These are phyloP conservation scores for Engraulis encrasicolus DNA, from an alignment of 2,113 vertebrate genomes.

Conservation along the genomic window DNA sequence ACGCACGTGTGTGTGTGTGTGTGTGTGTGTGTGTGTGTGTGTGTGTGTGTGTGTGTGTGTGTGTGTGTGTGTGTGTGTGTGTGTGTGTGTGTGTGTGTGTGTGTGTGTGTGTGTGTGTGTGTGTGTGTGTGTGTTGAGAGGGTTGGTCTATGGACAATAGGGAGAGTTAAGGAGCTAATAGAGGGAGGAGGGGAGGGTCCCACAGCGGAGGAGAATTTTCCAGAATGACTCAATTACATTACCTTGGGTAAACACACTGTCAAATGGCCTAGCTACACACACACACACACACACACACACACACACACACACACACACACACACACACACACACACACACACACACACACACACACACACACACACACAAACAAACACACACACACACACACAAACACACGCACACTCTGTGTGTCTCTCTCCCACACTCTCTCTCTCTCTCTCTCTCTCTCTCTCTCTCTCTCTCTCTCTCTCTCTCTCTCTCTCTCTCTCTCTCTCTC, in stretches of 20 bases:
- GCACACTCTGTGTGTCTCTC: no score
- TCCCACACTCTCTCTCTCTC: no score
- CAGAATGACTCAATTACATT: slow-evolving; percentile 78
- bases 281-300: background rate
- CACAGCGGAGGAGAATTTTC: slow-evolving; percentile 57
- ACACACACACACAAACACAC: slow-evolving; percentile 1
- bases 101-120: slow-evolving; percentile 4
- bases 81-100: slow-evolving; percentile 6
- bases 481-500: no score
- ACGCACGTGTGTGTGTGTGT: no score
- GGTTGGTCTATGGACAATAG: no score
- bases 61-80: background rate
- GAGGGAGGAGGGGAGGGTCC: background rate
- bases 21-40: no score
- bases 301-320: slow-evolving; percentile 3
- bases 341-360: background rate
- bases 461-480: no score
- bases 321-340: background rate
- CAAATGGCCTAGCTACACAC: slow-evolving; percentile 48
- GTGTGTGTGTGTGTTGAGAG: background rate
- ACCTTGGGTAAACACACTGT: slow-evolving; percentile 76
- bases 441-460: no score
- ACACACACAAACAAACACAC: background rate
- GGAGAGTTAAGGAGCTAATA: no score
- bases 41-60: no score